Base-by-base conservation (phyloP, 2,113 vertebrate genomes). In the Athene cunicularia region DNA sequence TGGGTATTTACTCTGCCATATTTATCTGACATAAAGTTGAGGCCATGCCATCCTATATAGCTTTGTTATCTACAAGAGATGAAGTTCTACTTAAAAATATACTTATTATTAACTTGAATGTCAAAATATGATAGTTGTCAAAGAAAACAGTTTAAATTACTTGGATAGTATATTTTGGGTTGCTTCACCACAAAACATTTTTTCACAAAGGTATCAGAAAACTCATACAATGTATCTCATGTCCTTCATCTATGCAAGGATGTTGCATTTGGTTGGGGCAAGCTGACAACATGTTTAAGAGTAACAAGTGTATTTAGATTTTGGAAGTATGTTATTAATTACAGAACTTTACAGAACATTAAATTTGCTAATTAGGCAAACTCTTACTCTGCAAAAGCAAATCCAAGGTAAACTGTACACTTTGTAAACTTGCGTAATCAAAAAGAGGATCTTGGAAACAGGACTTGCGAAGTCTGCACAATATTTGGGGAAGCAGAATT, bases 361-460 rank as follows among this genome's bases (percentile, higher is more conserved):
- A 74, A 9, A 52, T 90, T 81, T 88, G 27, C 56, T 92, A 86
- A 63, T 73, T 86, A 75, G 56, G 64, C 59, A 81, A 77, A 88
- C 21, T 41, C 56, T 64, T 68, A 49, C 33, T 50, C 24, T 86
- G 71, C 75, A 91, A 80, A 88, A 84, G 47, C 28, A 88, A 91
- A 90, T 39, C 43, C 45, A 79, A 77, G 55, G 80, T 86, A 72
- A 88, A 74, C 9, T 9, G n/a, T 41, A 43, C 12, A 2, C 83
- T 95, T 92, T 77, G 71, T 84, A 91, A 91, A 79, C 83, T 97
- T 95, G 94, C 5, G 0, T 75, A 91, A 97, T 92, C 88, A 67
- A 74, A 95, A 95, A 93, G 93, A 93, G 95, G 92, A 97, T 92
- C 82, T 92, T 92, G 70, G 60, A 95, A 94, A 62, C 8, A 47